Evolutionary conservation across 2,797 vertebrate genomes (phyloP).

Genomic region (Hydrolagus colliei): DNA sequence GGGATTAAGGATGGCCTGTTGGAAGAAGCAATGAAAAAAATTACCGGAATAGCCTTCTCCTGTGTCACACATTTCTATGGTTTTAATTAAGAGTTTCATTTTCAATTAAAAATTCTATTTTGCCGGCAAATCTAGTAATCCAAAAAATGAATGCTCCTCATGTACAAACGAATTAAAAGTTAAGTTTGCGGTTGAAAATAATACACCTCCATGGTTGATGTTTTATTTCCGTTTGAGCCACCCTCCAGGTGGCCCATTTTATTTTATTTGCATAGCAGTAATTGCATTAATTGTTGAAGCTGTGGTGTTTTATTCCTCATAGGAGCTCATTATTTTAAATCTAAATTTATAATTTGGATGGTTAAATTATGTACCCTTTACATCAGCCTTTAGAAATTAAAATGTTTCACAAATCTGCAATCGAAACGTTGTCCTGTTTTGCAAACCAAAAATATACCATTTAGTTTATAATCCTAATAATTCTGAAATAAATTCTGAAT

Average conservation of each 20-base stretch:
- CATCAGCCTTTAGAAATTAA: slow-evolving; percentile 3
- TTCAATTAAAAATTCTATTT: too few species aligned
- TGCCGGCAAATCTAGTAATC: too few species aligned
- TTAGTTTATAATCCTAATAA: background rate
- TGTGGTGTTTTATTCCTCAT: background rate
- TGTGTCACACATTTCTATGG: too few species aligned
- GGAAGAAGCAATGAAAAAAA: too few species aligned
- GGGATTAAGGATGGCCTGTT: too few species aligned
- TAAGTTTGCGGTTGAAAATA: too few species aligned
- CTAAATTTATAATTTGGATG: background rate
- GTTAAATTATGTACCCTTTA: background rate
- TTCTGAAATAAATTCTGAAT: background rate
- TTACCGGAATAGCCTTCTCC: too few species aligned
- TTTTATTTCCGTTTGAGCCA: background rate
- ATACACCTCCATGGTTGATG: too few species aligned
- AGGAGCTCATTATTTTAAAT: background rate
- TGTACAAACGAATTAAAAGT: too few species aligned
- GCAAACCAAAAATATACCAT: background rate
- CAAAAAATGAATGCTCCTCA: too few species aligned
- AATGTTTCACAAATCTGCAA: background rate
- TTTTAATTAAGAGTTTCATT: too few species aligned
- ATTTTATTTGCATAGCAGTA: background rate
- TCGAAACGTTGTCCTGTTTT: background rate
- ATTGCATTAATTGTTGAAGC: background rate
- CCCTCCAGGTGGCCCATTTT: background rate